Conservation (phyloP, 2,888 invertebrate species). For the Lithodes maja region DNA sequence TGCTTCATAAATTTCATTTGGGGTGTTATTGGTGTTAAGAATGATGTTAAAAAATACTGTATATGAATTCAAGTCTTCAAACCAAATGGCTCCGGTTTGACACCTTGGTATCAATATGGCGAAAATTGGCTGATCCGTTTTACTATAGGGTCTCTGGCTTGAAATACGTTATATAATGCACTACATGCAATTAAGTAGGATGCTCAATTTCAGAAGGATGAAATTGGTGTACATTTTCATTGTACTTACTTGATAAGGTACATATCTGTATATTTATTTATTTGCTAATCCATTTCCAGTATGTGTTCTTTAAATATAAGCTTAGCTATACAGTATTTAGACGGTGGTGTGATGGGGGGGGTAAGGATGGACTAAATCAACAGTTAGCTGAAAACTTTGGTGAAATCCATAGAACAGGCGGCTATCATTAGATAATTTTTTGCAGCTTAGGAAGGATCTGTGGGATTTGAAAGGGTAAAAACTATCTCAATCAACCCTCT, state of each 20-base stretch:
- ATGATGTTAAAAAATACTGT: too few species aligned
- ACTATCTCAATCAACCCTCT: background rate
- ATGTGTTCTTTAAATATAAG: slow-evolving; percentile 20
- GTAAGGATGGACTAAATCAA: too few species aligned
- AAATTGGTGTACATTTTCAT: slow-evolving; percentile 32
- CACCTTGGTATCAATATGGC: too few species aligned
- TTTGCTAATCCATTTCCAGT: slow-evolving; percentile 23
- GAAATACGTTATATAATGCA: background rate
- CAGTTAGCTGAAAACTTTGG: too few species aligned
- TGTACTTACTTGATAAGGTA: slow-evolving; percentile 17
- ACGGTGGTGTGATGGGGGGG: background rate
- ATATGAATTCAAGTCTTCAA: too few species aligned
- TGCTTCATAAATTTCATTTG: too few species aligned
- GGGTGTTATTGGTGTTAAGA: too few species aligned
- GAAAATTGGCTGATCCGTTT: too few species aligned
- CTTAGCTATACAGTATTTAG: background rate
- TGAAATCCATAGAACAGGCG: too few species aligned
- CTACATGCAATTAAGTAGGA: background rate
- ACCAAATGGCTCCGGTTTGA: too few species aligned
- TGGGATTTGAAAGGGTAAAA: background rate
- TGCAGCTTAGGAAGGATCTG: background rate
- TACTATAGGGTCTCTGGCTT: too few species aligned
- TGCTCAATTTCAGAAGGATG: background rate
- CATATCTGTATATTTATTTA: slow-evolving; percentile 33
- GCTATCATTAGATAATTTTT: too few species aligned